Conservation (phyloP, 2,888 invertebrate species). For the Protodeltote pygarga region DNA sequence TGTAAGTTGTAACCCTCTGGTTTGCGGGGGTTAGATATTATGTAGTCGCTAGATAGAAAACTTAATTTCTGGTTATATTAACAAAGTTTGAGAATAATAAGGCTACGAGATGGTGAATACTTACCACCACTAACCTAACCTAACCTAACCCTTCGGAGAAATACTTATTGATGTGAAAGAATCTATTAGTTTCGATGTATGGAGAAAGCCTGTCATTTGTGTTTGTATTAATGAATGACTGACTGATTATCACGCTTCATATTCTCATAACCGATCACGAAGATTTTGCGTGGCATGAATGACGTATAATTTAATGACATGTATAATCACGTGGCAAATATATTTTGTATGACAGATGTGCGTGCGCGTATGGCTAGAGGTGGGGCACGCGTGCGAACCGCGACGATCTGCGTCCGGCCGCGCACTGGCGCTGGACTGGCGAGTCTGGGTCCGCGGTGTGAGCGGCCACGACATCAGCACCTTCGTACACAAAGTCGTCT, state of each 20-base stretch:
- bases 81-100: no score
- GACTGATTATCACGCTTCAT: not conserved
- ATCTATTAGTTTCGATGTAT: no score
- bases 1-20: no score
- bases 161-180: no score
- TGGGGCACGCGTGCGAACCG: constrained; percentile 81
- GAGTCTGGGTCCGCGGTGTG: constrained; percentile 80
- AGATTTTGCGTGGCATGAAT: constrained; percentile 1
- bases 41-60: no score
- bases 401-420: constrained; percentile 73
- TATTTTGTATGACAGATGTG: constrained; percentile 71
- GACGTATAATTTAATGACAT: constrained; percentile 5
- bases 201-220: no score
- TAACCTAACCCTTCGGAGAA: no score
- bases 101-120: no score
- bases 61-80: no score
- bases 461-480: constrained; percentile 77
- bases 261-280: constrained; percentile 4
- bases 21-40: no score
- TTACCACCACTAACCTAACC: no score
- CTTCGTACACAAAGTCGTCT: constrained; percentile 83
- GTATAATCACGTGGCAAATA: constrained; percentile 22
- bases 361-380: constrained; percentile 83
- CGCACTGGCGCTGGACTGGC: constrained; percentile 79
- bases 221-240: no score